Base-by-base conservation (phyloP, 2,797 vertebrate genomes). In the Muscicapa striata region DNA sequence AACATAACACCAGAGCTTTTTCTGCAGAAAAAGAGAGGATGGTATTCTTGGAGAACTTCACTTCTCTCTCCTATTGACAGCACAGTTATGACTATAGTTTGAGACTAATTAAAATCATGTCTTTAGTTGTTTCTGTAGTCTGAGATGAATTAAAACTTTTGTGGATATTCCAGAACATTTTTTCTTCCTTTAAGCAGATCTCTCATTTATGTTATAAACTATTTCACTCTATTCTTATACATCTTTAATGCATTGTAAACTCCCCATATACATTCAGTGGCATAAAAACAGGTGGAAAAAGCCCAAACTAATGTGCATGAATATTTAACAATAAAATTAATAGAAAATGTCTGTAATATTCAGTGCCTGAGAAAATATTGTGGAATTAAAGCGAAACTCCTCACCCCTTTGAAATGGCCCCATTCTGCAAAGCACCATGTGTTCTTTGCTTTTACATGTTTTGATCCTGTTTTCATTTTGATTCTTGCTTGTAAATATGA, bases 101-200 rank as follows among this genome's bases (percentile, higher is more conserved):
- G 77, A 94, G 59, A 80, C 84, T 88, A 84, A 95, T 95, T 94
- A 74, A 78, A 93, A 61, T 59, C 40, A 64, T 94, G 84, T 34
- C 43, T 95, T 74, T 29, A 45, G 21, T 73, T 84, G 49, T 92
- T 94, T 83, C 55, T 83, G 61, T 66, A 48, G 76, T 51, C 82
- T 90, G 78, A 94, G 55, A 84, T 90, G 85, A 79, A 94, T 95
- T 94, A 59, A 81, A 73, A 43, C 52, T 96, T 82, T 29, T 66
- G 34, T 41, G 70, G 48, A n/a, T 93, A n/a, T 52, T 77, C 32
- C 45, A 26, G 40, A 72, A 41, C 10, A 6, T 64, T 82, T 84
- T 83, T 40, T 23, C 87, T 90, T 93, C 27, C 77, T 95, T 94
- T 69, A 34, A 79, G 34, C 14, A 64, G 88, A 52, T 41, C 18